Base-by-base conservation (phyloP, 2,888 invertebrate species). In the Clivina fossor region DNA sequence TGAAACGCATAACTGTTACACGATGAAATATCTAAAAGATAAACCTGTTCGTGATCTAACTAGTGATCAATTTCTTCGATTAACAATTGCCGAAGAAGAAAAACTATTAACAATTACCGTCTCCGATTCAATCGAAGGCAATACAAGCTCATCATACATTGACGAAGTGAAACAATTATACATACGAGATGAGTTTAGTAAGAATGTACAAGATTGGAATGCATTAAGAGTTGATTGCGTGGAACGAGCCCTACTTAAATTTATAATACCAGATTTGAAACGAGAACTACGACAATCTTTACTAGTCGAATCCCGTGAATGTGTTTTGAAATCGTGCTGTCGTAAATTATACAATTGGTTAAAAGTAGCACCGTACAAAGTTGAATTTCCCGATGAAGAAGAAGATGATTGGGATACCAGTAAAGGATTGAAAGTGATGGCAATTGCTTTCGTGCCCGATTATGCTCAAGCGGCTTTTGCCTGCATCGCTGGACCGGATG, bases 121-220 rank as follows among this genome's bases (percentile, higher is more conserved):
- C 56, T 84, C 84, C 51, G 88, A 90, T 60, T 80, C 80, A 48
- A 85, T 93, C 38, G 88, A 88, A 66, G 91, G 91, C 2, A 86
- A 88, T 68, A 88, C 89, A 0, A 79, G 83, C 0, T 76, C 78
- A 1, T 86, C 85, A 24, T 96, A 92, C 68, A 78, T 94, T 24
- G 93, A 95, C 58, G 96, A 97, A 74, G 85, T 91, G 37, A 91
- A 93, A 66, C 88, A 90, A 63, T 76, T 92, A 1, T 93, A 90
- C 68, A 85, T 88, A 63, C 84, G 86, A 74, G 97, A 97, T 74
- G 96, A 96, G 72, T 97, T 94, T 73, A 93, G 93, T 63, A 90
- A 90, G 63, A 86, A 87, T 61, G 93, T 93, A 0, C 89, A 95
- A 70, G 93, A 94, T 64, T 99, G 99, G 99, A 99, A 99, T 74